Base-by-base conservation (phyloP, 2,113 vertebrate genomes). In the Coptodon bakossiorum region DNA sequence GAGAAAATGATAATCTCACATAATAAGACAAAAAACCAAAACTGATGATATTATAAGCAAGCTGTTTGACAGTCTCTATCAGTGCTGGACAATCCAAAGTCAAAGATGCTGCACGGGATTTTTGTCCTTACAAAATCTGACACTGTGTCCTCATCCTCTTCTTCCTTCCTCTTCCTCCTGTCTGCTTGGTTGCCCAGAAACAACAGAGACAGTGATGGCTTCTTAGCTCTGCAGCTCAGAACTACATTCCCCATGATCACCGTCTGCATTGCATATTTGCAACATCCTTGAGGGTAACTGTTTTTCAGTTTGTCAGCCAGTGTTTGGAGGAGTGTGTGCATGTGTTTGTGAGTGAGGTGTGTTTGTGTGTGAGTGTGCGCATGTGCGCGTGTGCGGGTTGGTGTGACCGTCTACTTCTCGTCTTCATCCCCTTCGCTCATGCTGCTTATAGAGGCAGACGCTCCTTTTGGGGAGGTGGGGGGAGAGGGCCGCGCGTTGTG, bases 391-490 rank as follows among this genome's bases (percentile, higher is more conserved):
- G 27, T 40, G 14, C 53, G 13, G 27, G 68, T 84, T 87, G 87
- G 71, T 86, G 29, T 82, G 78, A 85, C 40, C 36, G 4, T 95
- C 96, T 98, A 98, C 92, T 98, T 99, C 87, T 99, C 98, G 38
- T 98, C 97, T 90, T 99, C 98, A 0, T 99, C 98, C 56, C 97
- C 98, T 96, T 99, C 98, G 56, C 98, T 99, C 97, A 98, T 97
- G 97, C 98, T 98, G 96, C 98, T 98, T 90, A 98, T 96, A 80
- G 97, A 98, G 87, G 97, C 97, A 6, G 98, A 98, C 17, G 98
- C 98, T 40, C 97, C 98, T 94, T 98, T 98, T 8, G 98, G 98
- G 50, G 98, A 98, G 91, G 96, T 95, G 86, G 27, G 97, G 71
- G 93, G 96, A 63, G 88, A 97, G 93, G 84, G 97, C 92, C 76